phyloP scores from a whole-genome alignment of 2,113 vertebrate species.

The Erythrolamprus reginae region DNA sequence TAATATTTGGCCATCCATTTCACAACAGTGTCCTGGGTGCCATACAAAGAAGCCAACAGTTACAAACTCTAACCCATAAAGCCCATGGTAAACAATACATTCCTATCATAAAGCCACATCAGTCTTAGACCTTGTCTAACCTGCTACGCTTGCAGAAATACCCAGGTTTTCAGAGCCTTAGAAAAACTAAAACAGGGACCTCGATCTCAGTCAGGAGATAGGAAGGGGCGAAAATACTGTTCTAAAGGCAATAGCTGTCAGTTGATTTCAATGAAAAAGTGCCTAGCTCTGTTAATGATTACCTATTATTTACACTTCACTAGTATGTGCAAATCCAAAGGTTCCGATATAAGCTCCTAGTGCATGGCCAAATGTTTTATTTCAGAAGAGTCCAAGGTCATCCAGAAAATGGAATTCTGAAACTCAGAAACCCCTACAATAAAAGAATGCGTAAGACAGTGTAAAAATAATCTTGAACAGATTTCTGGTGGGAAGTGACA shows the following conservation, averaged over 20 bases:
- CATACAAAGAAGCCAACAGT: neutral
- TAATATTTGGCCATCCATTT: neutral
- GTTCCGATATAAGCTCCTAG: neutral
- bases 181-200: neutral
- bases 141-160: neutral
- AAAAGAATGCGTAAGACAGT: constrained; percentile 38
- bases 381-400: neutral
- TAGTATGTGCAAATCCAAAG: neutral
- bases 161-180: neutral
- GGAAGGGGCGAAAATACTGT: neutral
- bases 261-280: neutral
- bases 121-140: neutral
- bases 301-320: neutral
- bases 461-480: constrained; percentile 36
- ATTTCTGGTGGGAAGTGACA: constrained; percentile 53
- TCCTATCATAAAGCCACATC: neutral
- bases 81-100: neutral
- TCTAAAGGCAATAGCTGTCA: neutral
- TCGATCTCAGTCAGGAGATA: neutral
- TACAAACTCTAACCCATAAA: neutral
- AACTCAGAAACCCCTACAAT: neutral
- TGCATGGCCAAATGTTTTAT: neutral
- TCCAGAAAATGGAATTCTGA: neutral
- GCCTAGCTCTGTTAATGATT: neutral
- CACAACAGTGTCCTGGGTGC: neutral